Evolutionary conservation across 2,888 invertebrate genomes (phyloP).

Genomic region (Cryptus armator): DNA sequence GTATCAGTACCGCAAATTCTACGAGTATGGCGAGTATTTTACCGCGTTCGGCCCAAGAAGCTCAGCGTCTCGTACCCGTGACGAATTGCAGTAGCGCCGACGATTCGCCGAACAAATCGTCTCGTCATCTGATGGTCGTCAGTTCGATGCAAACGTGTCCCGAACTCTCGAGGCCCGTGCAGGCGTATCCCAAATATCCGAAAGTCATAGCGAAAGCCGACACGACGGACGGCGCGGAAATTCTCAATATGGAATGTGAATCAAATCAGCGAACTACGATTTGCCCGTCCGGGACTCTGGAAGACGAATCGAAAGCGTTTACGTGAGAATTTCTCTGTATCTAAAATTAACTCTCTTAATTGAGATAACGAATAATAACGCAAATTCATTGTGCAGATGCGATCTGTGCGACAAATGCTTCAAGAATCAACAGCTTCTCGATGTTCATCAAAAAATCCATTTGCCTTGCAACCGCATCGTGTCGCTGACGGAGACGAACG

Average conservation of each 20-base stretch:
- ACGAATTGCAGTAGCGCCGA: conserved; percentile 48
- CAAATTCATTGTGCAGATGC: conserved; percentile 77
- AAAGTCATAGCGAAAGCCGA: conserved; percentile 78
- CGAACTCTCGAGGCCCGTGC: conserved; percentile 71
- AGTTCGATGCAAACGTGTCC: conserved; percentile 73
- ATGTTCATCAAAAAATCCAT: conserved; percentile 84
- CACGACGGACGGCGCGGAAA: conserved; percentile 72
- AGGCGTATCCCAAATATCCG: conserved; percentile 72
- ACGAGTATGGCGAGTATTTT: conserved; percentile 80
- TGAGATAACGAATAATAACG: neutral
- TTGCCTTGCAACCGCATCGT: conserved; percentile 70
- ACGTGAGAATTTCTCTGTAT: conserved; percentile 56
- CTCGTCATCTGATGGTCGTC: conserved; percentile 72
- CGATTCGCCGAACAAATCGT: conserved; percentile 59
- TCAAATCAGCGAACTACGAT: conserved; percentile 54
- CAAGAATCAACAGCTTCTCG: conserved; percentile 85
- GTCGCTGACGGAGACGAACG: conserved; percentile 18
- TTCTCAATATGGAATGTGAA: conserved; percentile 61
- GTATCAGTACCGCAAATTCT: conserved; percentile 76
- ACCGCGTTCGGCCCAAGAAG: conserved; percentile 76
- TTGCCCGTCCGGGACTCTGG: neutral
- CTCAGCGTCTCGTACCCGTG: conserved; percentile 72
- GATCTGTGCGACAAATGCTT: conserved; percentile 81
- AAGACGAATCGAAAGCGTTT: conserved; percentile 34
- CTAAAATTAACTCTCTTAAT: neutral